Evolutionary conservation across 2,113 vertebrate genomes (phyloP), one percentile per base, ranked within the genome.

Genomic region (Chitala chitala): DNA sequence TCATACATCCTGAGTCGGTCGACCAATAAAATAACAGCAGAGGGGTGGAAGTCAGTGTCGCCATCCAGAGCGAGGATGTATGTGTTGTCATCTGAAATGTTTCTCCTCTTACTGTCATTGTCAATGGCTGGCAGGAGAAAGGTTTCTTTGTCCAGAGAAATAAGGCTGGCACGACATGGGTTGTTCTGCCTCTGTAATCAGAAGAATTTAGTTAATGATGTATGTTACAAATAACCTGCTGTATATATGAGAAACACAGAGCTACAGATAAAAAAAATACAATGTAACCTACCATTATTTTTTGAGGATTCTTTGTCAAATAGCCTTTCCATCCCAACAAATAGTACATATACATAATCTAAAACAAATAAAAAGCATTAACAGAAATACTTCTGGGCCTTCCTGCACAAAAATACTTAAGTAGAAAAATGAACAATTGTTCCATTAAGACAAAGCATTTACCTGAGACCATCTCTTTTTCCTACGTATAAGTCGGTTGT

Each of bases 391-490:
- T 4, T 31, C 26, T 1, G 5, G 1, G 4, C n/a, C n/a, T n/a
- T n/a, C n/a, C n/a, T n/a, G n/a, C n/a, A n/a, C n/a, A n/a, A n/a
- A n/a, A n/a, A n/a, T n/a, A n/a, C n/a, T n/a, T n/a, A n/a, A n/a
- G n/a, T n/a, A n/a, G n/a, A n/a, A n/a, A n/a, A n/a, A n/a, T n/a
- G n/a, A n/a, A n/a, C n/a, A n/a, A n/a, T n/a, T n/a, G n/a, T n/a
- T n/a, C n/a, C n/a, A n/a, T n/a, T n/a, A n/a, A n/a, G n/a, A n/a
- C n/a, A n/a, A n/a, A n/a, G 12, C 48, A 64, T 44, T 40, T 78
- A 92, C 92, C 88, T 93, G 92, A 26, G 92, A 93, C 92, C 92
- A 93, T 79, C 92, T 83, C 76, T 93, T 93, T 79, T 92, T 92
- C 83, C 92, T 88, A 70, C 89, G 83, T 76, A 93, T 93, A 48